These are phyloP conservation scores for Silurus meridionalis DNA, from an alignment of 2,113 vertebrate species.

Conservation along the genomic window DNA sequence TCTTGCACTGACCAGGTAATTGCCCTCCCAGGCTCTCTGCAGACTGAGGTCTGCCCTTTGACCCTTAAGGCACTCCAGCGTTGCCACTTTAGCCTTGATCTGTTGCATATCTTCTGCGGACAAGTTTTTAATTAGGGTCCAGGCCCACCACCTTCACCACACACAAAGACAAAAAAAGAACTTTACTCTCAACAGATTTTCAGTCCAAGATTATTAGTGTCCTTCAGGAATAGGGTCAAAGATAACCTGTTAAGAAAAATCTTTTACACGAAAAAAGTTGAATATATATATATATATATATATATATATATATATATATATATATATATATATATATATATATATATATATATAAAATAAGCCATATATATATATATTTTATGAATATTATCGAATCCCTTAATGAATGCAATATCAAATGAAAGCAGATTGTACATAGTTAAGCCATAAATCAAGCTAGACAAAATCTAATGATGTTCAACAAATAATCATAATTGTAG, in stretches of 20 bases:
- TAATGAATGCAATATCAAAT: background rate
- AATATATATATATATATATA: too few relatives aligned
- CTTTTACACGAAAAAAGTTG: background rate
- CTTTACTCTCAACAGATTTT: background rate
- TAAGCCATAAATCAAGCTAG: background rate
- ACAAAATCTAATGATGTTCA: background rate
- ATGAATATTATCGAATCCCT: background rate
- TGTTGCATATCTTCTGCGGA: slow-evolving; percentile 84
- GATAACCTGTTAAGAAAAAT: too few relatives aligned
- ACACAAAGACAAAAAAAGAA: background rate
- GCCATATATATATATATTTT: too few relatives aligned
- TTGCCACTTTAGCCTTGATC: slow-evolving; percentile 90
- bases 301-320: too few relatives aligned
- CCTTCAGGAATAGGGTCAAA: background rate
- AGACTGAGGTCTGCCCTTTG: slow-evolving; percentile 88
- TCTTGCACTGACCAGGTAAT: slow-evolving; percentile 81
- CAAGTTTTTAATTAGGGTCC: slow-evolving; percentile 85
- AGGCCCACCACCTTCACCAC: slow-evolving; percentile 87
- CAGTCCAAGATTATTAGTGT: background rate
- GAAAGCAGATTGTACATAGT: background rate
- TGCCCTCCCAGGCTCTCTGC: slow-evolving; percentile 90
- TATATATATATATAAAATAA: too few relatives aligned
- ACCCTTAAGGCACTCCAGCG: slow-evolving; percentile 89
- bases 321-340: too few relatives aligned
- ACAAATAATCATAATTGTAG: background rate